Conservation (phyloP, 2,797 vertebrate species). For the Pseudotriccus pelzelni region DNA sequence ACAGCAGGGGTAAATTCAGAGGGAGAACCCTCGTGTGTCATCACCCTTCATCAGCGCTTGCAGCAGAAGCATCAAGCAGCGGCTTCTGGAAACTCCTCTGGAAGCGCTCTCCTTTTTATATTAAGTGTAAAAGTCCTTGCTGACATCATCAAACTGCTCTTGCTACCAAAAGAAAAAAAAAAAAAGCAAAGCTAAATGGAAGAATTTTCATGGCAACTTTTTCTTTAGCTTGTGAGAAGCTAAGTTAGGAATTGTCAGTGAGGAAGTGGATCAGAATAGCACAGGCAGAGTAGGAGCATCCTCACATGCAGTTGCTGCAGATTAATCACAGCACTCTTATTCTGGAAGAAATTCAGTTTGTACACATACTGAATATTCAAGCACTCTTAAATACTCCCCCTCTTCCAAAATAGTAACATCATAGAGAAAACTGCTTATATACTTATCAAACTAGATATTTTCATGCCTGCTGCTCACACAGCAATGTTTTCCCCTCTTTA, state of each 20-base stretch:
- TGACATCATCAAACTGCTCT: neutral
- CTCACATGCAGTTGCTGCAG: neutral
- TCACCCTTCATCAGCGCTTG: no score
- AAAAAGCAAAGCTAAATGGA: neutral
- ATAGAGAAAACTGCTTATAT: neutral
- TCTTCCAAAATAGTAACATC: neutral
- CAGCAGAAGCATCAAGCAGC: no score
- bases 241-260: neutral
- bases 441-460: neutral
- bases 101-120: neutral
- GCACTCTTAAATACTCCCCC: neutral
- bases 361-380: neutral
- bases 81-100: neutral
- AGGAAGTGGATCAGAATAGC: neutral
- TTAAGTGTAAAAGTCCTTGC: neutral
- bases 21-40: no score
- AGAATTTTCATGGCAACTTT: neutral
- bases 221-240: neutral
- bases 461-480: neutral
- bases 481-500: conserved; percentile 3
- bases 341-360: neutral
- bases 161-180: no score
- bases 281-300: neutral
- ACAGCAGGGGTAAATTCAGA: no score
- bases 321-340: neutral